A percentile compares a stretch with the other conserved stretches of the same genome.
phyloP scores from a whole-genome alignment of 1,140 invertebrate genomes.

The Druon quercuslanigerum region DNA sequence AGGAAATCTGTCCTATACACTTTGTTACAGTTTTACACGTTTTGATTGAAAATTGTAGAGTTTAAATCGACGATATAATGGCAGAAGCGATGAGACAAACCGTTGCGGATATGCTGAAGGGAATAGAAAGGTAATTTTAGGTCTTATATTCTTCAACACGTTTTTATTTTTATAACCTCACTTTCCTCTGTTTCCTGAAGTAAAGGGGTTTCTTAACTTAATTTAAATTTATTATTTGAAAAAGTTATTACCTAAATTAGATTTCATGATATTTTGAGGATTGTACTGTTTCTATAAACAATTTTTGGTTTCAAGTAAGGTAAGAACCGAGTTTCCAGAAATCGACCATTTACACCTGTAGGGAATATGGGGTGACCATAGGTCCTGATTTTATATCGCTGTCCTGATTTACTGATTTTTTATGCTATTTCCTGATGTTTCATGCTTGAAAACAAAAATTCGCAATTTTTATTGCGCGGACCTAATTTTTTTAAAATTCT shows the following conservation, averaged over 20 bases:
- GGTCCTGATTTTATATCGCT: too few species aligned
- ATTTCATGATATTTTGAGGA: not conserved
- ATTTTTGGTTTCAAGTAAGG: not conserved
- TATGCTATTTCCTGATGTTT: too few species aligned
- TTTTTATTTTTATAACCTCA: not conserved
- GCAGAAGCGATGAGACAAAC: constrained; percentile 86
- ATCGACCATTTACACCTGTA: too few species aligned
- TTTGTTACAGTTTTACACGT: constrained; percentile 1
- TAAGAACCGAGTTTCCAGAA: constrained; percentile 2
- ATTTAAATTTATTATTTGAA: not conserved
- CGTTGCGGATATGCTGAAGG: constrained; percentile 84
- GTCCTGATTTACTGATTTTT: too few species aligned
- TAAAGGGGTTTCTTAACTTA: not conserved
- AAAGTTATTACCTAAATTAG: constrained; percentile 6
- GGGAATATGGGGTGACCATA: too few species aligned
- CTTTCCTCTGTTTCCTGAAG: not conserved
- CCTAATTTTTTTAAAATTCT: too few species aligned
- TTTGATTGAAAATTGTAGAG: not conserved
- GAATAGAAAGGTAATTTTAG: constrained; percentile 84
- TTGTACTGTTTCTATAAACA: not conserved
- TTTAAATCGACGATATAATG: constrained; percentile 68
- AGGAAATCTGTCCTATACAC: not conserved
- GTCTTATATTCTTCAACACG: constrained; percentile 26
- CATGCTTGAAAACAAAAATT: too few species aligned
- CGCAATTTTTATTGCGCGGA: too few species aligned